These are phyloP conservation scores for Pangasius macronema DNA, from an alignment of 2,797 vertebrate genomes.

Conservation along the genomic window DNA sequence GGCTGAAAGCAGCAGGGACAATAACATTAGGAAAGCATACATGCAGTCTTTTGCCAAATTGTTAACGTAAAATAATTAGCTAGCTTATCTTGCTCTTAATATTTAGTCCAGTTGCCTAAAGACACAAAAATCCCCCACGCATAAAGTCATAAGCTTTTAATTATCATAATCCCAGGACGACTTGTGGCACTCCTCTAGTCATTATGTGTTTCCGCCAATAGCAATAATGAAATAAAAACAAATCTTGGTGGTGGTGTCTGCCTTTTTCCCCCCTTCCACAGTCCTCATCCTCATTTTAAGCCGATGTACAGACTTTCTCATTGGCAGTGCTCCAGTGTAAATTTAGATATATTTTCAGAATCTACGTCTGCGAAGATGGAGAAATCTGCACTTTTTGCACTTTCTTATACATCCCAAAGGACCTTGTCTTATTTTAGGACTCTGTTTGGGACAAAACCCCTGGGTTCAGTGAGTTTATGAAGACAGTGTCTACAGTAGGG, in stretches of 20 bases:
- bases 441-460: conserved; percentile 7
- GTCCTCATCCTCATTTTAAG: background rate
- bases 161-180: background rate
- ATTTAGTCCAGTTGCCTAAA: background rate
- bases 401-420: conserved; percentile 29
- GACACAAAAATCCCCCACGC: background rate
- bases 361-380: background rate
- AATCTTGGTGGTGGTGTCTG: background rate
- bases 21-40: background rate
- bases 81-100: background rate
- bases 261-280: background rate
- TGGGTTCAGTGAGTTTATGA: conserved; percentile 26
- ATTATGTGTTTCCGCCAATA: background rate
- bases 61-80: background rate
- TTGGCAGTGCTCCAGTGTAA: conserved; percentile 70
- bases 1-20: background rate
- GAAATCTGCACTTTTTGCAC: conserved; percentile 19
- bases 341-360: conserved; percentile 59
- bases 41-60: background rate
- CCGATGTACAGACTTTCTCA: conserved; percentile 66
- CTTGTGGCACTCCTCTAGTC: background rate
- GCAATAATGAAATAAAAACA: conserved; percentile 13
- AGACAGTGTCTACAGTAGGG: background rate
- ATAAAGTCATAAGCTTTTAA: background rate
- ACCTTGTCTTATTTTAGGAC: conserved; percentile 26